Conservation (phyloP, 2,797 vertebrate species). For the Semotilus atromaculatus region DNA sequence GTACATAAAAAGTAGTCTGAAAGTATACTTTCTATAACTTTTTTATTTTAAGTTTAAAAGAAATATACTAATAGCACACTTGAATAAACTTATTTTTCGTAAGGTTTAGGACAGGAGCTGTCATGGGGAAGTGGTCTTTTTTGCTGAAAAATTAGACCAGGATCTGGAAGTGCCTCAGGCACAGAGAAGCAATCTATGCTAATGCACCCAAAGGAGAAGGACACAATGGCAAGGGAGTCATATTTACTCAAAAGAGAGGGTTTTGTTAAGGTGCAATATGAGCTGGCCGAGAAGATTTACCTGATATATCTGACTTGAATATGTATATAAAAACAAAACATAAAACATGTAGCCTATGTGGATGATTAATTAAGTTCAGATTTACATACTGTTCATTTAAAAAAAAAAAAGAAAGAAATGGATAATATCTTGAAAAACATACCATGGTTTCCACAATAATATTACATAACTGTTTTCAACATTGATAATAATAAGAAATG, state of each 20-base stretch:
- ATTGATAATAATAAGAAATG: neutral
- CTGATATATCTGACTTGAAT: neutral
- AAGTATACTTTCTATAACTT: no score
- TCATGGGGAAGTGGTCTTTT: neutral
- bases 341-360: neutral
- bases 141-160: neutral
- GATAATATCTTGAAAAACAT: neutral
- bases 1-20: no score
- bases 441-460: neutral
- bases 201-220: neutral
- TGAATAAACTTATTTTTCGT: no score
- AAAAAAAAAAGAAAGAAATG: neutral
- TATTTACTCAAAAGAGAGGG: neutral
- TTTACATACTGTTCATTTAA: neutral
- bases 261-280: constrained; percentile 19
- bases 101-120: neutral
- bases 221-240: neutral
- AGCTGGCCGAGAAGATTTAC: neutral
- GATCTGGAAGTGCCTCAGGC: neutral
- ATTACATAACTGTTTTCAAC: neutral
- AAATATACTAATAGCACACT: no score
- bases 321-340: neutral
- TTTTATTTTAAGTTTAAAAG: no score
- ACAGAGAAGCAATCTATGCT: neutral
- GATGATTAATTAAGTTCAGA: neutral